Evolutionary conservation across 2,888 invertebrate genomes (phyloP), one percentile per base, ranked within the genome.

Genomic region (Punctoribates punctum): DNA sequence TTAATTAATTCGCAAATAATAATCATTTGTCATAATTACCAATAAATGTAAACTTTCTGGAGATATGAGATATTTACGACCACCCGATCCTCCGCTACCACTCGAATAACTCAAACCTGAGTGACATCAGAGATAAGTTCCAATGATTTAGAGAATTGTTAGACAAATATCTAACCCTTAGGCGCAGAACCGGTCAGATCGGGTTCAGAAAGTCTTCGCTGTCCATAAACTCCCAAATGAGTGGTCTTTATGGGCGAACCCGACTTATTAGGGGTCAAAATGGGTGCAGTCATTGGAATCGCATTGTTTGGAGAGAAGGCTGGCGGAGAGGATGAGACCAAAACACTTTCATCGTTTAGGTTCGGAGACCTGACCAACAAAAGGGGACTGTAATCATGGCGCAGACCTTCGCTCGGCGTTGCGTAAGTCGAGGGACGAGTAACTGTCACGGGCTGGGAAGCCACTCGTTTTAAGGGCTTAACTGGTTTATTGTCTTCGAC

Each of bases 161-260:
- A 42, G 13, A 13, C 42, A 8, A 57, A 15, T 42, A 70, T 78
- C 83, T 85, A 85, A 95, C 96, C 94, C 91, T 94, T 95, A 5
- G 94, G 94, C 15, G 94, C 93, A 17, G 94, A 94, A 73, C 94
- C 89, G 86, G 92, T 94, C 80, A 94, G 86, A 85, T 96, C 96
- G 0, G 96, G 95, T 84, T 96, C 96, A 2, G 95, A 95, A 4
- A 94, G 94, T 80, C 95, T 87, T 74, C 94, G 87, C 79, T 81
- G 87, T 83, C 46, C 87, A 85, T 81, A 86, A 84, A 77, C 86
- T 82, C 78, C 54, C 29, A 54, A 57, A 75, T 48, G 73, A 74
- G n/a, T 74, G 46, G 62, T 51, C 29, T 38, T 74, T 76, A 72
- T 73, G 48, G 65, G 73, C 54, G 60, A 62, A n/a, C 15, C 15